Evolutionary conservation across 1,140 invertebrate species (phyloP).

Genomic region (Brachionus calyciflorus): DNA sequence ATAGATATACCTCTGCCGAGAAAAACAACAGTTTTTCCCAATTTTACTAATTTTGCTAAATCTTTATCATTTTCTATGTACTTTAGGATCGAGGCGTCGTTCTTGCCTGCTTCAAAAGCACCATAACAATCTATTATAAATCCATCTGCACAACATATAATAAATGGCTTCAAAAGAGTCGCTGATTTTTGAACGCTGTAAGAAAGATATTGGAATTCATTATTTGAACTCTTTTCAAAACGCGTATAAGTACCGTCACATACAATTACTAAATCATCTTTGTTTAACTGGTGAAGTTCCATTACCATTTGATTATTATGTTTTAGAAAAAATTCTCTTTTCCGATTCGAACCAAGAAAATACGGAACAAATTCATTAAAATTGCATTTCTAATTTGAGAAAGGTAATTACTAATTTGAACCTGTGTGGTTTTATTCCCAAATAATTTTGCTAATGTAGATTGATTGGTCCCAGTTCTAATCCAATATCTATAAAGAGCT

Average conservation of each 20-base stretch:
- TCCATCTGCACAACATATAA: conserved; percentile 21
- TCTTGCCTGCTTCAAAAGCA: neutral
- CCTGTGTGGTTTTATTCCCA: neutral
- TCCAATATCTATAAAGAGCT: conserved; percentile 22
- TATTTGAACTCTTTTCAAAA: conserved; percentile 19
- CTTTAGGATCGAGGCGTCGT: neutral
- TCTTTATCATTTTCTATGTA: conserved; percentile 8
- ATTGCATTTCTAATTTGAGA: conserved; percentile 7
- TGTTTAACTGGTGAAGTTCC: neutral
- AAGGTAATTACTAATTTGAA: conserved; percentile 15
- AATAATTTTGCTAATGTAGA: neutral
- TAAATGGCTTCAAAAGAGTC: neutral
- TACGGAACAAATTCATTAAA: conserved; percentile 1
- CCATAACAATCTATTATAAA: conserved; percentile 29
- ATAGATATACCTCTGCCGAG: conserved; percentile 20
- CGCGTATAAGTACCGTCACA: conserved; percentile 6
- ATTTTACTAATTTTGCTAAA: neutral
- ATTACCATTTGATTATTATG: conserved; percentile 23
- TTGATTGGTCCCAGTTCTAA: conserved; percentile 4
- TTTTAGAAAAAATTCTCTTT: conserved; percentile 24
- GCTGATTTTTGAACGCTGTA: conserved; percentile 12
- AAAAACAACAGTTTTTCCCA: neutral
- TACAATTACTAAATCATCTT: conserved; percentile 13
- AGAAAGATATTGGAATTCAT: conserved; percentile 19
- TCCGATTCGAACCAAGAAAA: conserved; percentile 3